These are phyloP conservation scores for Trichomalopsis sarcophagae DNA, from an alignment of 1,140 invertebrate species.

Conservation along the genomic window DNA sequence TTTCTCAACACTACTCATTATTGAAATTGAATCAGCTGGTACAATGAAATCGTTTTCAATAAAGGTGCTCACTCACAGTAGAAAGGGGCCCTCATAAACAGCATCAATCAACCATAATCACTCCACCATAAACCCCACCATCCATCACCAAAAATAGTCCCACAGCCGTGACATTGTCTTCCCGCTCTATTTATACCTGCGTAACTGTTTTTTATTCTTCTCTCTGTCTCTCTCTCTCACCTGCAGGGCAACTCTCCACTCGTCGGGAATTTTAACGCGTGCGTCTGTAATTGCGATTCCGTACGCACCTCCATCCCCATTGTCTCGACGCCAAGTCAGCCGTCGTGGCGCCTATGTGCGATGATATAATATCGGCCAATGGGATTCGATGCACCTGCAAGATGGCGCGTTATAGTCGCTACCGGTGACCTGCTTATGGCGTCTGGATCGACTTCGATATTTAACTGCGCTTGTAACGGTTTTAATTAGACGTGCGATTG, in stretches of 20 bases:
- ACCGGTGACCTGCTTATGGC: conserved; percentile 6
- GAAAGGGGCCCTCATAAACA: not conserved
- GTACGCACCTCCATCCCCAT: not conserved
- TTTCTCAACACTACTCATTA: no score
- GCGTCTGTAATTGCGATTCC: conserved; percentile 21
- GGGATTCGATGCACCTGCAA: conserved; percentile 16
- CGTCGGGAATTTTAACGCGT: conserved; percentile 11
- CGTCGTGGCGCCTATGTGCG: conserved; percentile 13
- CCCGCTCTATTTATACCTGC: conserved; percentile 41
- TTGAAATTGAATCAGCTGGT: no score
- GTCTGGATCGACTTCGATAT: not conserved
- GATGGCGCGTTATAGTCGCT: not conserved
- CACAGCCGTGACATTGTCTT: conserved; percentile 39
- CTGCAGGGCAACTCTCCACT: not conserved
- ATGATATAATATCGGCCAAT: conserved; percentile 37
- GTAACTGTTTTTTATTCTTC: conserved; percentile 13
- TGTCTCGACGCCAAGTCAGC: not conserved
- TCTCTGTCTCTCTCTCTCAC: not conserved
- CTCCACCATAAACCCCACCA: not conserved
- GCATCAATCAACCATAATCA: not conserved
- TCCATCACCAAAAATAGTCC: conserved; percentile 1
- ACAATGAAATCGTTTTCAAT: no score
- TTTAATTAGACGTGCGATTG: not conserved
- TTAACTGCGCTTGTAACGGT: not conserved
- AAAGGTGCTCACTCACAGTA: not conserved